A percentile compares a stretch with the other conserved stretches of the same genome.
These are phyloP conservation scores for Sminthopsis crassicaudata DNA, from an alignment of 2,113 vertebrate genomes.

Conservation along the genomic window DNA sequence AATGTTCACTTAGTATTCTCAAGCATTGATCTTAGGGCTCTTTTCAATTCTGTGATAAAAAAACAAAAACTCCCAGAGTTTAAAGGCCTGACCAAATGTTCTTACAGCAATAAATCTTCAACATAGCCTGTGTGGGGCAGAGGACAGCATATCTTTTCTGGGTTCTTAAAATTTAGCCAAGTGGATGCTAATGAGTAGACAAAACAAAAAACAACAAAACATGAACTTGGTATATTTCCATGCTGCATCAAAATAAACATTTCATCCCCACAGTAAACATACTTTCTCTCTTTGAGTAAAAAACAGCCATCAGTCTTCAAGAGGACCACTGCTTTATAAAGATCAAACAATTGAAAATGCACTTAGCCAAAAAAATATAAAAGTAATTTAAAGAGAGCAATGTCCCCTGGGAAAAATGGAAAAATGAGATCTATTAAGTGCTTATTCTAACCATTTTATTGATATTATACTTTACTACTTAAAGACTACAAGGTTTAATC, in stretches of 20 bases:
- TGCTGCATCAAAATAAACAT: neutral
- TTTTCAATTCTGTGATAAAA: slow-evolving; percentile 44
- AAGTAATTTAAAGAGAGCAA: neutral
- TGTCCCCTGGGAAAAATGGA: neutral
- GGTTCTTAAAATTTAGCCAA: neutral
- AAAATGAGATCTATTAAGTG: neutral
- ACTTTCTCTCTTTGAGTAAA: neutral
- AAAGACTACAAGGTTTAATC: neutral
- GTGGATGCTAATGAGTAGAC: neutral
- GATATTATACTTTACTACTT: neutral
- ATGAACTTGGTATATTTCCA: neutral
- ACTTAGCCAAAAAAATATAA: neutral
- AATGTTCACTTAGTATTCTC: neutral
- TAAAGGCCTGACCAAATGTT: slow-evolving; percentile 56
- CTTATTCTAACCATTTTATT: neutral
- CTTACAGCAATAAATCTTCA: slow-evolving; percentile 32
- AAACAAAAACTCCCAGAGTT: neutral
- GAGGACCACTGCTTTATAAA: neutral
- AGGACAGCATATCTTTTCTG: neutral
- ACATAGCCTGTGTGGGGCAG: neutral
- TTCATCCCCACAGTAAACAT: neutral
- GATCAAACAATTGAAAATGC: neutral
- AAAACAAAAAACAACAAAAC: neutral
- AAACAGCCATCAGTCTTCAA: neutral
- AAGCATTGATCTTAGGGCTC: slow-evolving; percentile 38